phyloP scores from a whole-genome alignment of 2,113 vertebrate species.

The Crotalus tigris region DNA sequence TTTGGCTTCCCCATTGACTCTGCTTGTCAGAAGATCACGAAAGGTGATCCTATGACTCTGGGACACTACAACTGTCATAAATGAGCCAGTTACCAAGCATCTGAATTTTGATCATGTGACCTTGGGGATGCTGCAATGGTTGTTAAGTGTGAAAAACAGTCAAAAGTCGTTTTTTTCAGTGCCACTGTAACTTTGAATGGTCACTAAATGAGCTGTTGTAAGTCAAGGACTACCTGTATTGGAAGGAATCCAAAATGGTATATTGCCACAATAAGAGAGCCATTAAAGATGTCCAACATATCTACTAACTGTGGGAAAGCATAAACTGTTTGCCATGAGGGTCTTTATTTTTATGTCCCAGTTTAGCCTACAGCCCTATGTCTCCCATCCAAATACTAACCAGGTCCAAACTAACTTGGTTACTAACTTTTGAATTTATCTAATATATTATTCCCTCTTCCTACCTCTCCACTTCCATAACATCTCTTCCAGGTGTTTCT shows the following conservation, averaged over 20 bases:
- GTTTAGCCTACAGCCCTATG: not conserved
- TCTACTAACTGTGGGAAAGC: not conserved
- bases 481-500: conserved; percentile 77
- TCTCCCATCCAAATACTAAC: not conserved
- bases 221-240: not conserved
- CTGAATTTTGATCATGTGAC: not conserved
- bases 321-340: not conserved
- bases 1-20: not conserved
- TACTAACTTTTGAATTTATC: not conserved
- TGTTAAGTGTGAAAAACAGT: not conserved
- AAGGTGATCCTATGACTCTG: not conserved
- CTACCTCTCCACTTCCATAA: conserved; percentile 76
- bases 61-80: not conserved
- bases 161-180: not conserved
- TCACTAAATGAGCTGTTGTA: not conserved
- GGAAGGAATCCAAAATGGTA: not conserved
- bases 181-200: not conserved
- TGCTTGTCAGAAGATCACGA: not conserved
- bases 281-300: not conserved
- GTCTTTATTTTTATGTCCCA: not conserved
- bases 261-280: not conserved
- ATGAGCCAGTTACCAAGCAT: not conserved
- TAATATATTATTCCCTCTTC: not conserved
- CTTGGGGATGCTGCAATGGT: not conserved
- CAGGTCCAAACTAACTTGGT: not conserved